phyloP scores from a whole-genome alignment of 2,113 vertebrate species.

The Zeus faber region DNA sequence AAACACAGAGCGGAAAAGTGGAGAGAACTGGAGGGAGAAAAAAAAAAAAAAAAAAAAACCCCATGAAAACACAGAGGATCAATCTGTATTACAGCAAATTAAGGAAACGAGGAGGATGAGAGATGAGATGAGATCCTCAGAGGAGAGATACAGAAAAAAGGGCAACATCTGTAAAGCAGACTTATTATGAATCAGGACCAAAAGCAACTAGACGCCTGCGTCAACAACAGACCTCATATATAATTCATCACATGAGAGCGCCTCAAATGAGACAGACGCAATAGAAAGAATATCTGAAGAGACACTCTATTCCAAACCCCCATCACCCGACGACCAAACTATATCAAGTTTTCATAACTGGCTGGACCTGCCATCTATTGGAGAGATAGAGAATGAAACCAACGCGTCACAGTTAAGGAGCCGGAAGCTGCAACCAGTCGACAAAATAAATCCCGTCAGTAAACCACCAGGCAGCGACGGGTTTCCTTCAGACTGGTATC shows the following conservation, averaged over 20 bases:
- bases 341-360: not conserved
- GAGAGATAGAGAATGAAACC: not conserved
- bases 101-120: not conserved
- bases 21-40: conserved; percentile 1
- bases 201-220: conserved; percentile 1
- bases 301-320: too few relatives aligned
- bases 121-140: not conserved
- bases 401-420: too few relatives aligned
- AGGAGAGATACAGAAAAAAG: conserved; percentile 1
- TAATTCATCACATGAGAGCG: not conserved
- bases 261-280: conserved; percentile 1
- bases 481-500: too few relatives aligned
- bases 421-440: too few relatives aligned
- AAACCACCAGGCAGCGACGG: too few relatives aligned
- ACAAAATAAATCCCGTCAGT: too few relatives aligned
- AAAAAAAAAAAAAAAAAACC: too few relatives aligned
- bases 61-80: conserved; percentile 1
- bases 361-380: too few relatives aligned
- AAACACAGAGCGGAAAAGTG: not conserved
- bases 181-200: not conserved
- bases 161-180: conserved; percentile 4
- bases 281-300: not conserved
- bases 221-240: not conserved
- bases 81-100: conserved; percentile 5
- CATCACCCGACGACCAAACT: not conserved